Evolutionary conservation across 2,113 vertebrate genomes (phyloP).

Genomic region (Cettia cetti): DNA sequence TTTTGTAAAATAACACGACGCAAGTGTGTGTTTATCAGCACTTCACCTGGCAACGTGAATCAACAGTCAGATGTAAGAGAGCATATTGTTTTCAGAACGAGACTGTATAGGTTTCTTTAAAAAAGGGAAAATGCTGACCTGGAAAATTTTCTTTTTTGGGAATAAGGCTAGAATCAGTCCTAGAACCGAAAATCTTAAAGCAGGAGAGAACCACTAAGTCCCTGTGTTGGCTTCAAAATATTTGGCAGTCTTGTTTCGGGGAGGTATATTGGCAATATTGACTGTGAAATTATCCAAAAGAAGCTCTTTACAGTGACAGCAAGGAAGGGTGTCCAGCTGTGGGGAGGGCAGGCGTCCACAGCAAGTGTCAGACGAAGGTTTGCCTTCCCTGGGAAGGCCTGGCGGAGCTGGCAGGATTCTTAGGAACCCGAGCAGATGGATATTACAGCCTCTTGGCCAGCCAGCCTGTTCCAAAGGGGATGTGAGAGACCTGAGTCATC

Average conservation of each 20-base stretch:
- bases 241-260: background rate
- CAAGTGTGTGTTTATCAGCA: background rate
- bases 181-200: background rate
- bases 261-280: rapidly evolving
- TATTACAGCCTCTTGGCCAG: background rate
- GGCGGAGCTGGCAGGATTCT: background rate
- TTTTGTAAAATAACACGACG: background rate
- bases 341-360: rapidly evolving
- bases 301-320: background rate
- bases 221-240: background rate
- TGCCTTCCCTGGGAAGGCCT: background rate
- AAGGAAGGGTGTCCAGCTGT: rapidly evolving
- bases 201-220: background rate
- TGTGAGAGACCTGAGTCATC: background rate
- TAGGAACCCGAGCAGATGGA: background rate
- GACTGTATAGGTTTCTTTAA: no score
- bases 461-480: rapidly evolving
- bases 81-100: background rate
- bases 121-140: background rate
- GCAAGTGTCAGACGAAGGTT: background rate
- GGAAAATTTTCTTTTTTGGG: background rate
- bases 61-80: background rate
- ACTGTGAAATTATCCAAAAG: background rate
- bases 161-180: background rate
- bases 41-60: background rate